Conservation (phyloP, 1,140 invertebrate species). For the Neotoxoptera formosana region DNA sequence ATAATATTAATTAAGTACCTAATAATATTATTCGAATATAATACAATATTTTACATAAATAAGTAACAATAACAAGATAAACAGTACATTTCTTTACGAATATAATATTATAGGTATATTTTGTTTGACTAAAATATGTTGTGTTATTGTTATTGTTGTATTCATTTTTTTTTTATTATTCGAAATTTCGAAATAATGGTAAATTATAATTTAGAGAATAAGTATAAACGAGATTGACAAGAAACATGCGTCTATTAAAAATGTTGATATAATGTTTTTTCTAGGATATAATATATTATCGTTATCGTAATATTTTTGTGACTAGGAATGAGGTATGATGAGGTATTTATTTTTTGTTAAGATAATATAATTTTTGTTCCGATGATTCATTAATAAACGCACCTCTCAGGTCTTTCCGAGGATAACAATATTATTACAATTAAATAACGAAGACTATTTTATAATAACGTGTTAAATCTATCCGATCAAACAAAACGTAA, state of each 20-base stretch:
- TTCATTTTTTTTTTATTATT: not conserved
- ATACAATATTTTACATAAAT: slow-evolving; percentile 53
- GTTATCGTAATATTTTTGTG: not conserved
- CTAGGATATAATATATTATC: not conserved
- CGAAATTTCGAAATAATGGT: slow-evolving; percentile 11
- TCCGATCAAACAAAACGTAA: slow-evolving; percentile 1
- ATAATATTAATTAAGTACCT: slow-evolving; percentile 8
- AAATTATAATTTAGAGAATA: slow-evolving; percentile 49
- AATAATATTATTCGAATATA: slow-evolving; percentile 49
- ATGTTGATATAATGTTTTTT: not conserved
- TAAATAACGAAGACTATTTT: slow-evolving; percentile 56
- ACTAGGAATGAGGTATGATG: not conserved
- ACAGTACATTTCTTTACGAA: slow-evolving; percentile 45
- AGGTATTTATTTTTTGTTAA: not conserved
- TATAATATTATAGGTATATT: slow-evolving; percentile 38
- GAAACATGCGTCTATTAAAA: slow-evolving; percentile 47
- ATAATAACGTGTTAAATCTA: slow-evolving; percentile 56
- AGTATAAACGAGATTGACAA: slow-evolving; percentile 33
- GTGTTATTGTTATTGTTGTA: slow-evolving; percentile 25
- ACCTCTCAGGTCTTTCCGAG: not conserved
- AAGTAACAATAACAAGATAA: slow-evolving; percentile 52
- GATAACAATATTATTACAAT: slow-evolving; percentile 56
- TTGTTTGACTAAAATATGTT: slow-evolving; percentile 1
- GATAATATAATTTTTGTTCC: not conserved
- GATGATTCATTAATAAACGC: not conserved